Percentiles rank a stretch among this genome's conserved stretches.
Conservation (phyloP, 1,140 invertebrate species). For the Plectrocnemia conspersa region DNA sequence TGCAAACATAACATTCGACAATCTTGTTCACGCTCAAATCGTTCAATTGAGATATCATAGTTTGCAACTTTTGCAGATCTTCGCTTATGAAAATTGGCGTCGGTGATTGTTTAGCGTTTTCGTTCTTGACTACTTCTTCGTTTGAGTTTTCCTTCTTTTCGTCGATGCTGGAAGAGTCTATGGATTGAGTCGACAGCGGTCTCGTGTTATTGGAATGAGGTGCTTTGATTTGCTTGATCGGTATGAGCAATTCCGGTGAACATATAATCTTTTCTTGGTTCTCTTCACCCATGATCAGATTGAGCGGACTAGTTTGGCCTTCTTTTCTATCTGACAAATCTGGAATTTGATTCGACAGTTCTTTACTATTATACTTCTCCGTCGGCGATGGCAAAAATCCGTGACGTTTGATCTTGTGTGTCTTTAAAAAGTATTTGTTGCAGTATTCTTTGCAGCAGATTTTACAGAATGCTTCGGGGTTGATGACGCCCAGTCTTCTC, state of each 20-base stretch:
- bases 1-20: slow-evolving; percentile 55
- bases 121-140: slow-evolving; percentile 42
- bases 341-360: slow-evolving; percentile 42
- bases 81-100: slow-evolving; percentile 50
- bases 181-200: slow-evolving; percentile 33
- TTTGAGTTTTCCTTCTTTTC: slow-evolving; percentile 29
- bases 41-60: slow-evolving; percentile 87
- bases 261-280: slow-evolving; percentile 37
- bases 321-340: slow-evolving; percentile 41
- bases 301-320: slow-evolving; percentile 58
- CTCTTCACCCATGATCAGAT: slow-evolving; percentile 54
- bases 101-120: slow-evolving; percentile 46
- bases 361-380: slow-evolving; percentile 48
- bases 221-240: slow-evolving; percentile 40
- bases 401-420: slow-evolving; percentile 84
- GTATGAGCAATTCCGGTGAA: slow-evolving; percentile 38
- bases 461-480: slow-evolving; percentile 87
- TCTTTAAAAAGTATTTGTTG: slow-evolving; percentile 90
- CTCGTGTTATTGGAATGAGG: slow-evolving; percentile 45
- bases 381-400: slow-evolving; percentile 61
- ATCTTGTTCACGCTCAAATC: slow-evolving; percentile 62
- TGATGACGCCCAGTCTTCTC: slow-evolving; percentile 71
- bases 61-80: slow-evolving; percentile 77
- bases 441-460: slow-evolving; percentile 93
- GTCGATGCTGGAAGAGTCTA: slow-evolving; percentile 38